A percentile compares a stretch with the other conserved stretches of the same genome.
These are phyloP conservation scores for Rhagoletis pomonella DNA, from an alignment of 1,140 invertebrate genomes.

Conservation along the genomic window DNA sequence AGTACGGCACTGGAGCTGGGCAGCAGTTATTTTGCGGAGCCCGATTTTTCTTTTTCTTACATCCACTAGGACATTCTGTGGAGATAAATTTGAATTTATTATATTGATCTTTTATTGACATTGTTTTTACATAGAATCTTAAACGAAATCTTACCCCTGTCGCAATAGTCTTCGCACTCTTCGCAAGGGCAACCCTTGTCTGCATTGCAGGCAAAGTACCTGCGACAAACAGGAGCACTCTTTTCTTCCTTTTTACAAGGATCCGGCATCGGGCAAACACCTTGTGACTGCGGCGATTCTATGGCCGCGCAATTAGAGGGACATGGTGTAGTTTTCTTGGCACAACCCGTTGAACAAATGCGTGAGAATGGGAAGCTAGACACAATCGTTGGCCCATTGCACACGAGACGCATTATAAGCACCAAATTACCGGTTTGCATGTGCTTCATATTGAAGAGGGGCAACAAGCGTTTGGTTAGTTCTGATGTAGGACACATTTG, in stretches of 20 bases:
- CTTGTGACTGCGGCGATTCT: not conserved
- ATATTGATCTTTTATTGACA: no score
- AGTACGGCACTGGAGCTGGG: constrained; percentile 26
- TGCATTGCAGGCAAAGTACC: constrained; percentile 69
- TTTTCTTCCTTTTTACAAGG: constrained; percentile 57
- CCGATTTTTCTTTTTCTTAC: constrained; percentile 53
- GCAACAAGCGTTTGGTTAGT: constrained; percentile 65
- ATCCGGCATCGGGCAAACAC: constrained; percentile 55
- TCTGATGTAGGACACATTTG: constrained; percentile 69
- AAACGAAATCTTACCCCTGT: constrained; percentile 40
- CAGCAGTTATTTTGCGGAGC: constrained; percentile 20
- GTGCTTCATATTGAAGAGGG: constrained; percentile 69
- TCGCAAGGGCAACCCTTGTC: constrained; percentile 69
- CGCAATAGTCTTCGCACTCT: constrained; percentile 60
- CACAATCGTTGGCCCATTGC: constrained; percentile 69
- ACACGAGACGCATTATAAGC: constrained; percentile 65
- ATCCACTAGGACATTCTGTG: constrained; percentile 27
- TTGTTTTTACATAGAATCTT: no score
- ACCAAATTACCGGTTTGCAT: constrained; percentile 71
- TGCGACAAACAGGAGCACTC: constrained; percentile 55
- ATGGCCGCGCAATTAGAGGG: not conserved
- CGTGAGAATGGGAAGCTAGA: constrained; percentile 62
- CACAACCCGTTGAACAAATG: constrained; percentile 64
- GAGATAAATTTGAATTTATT: not conserved
- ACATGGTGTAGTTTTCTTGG: constrained; percentile 33